Conservation (phyloP, 2,113 vertebrate species). For the Prunella himalayana region DNA sequence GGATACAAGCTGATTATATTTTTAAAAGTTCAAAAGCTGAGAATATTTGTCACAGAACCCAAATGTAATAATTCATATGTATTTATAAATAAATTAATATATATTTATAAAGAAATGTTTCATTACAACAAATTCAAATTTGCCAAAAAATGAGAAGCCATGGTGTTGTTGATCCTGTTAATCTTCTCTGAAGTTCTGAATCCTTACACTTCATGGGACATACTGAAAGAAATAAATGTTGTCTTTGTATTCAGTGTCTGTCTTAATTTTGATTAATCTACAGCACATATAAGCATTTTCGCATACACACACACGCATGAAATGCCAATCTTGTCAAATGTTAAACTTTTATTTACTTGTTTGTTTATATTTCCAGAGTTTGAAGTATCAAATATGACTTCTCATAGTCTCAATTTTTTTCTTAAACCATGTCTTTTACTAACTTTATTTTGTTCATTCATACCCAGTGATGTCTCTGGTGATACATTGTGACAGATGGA, state of each 20-base stretch:
- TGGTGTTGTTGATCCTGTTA: not conserved
- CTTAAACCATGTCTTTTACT: not conserved
- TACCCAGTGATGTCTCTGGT: not conserved
- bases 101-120: not conserved
- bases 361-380: not conserved
- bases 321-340: not conserved
- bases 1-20: not conserved
- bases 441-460: not conserved
- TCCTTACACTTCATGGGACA: rapidly evolving
- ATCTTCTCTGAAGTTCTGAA: not conserved
- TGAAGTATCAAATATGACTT: not conserved
- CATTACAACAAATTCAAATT: not conserved
- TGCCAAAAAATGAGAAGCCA: not conserved
- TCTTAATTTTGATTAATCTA: not conserved
- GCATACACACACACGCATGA: not conserved
- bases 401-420: not conserved
- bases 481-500: rapidly evolving
- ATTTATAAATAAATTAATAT: not conserved
- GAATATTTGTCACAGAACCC: not conserved
- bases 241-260: not conserved
- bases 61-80: not conserved
- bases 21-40: not conserved
- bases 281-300: not conserved
- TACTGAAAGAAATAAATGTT: not conserved
- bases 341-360: not conserved